Evolutionary conservation across 2,888 invertebrate genomes (phyloP).

Genomic region (Auanema sp.): DNA sequence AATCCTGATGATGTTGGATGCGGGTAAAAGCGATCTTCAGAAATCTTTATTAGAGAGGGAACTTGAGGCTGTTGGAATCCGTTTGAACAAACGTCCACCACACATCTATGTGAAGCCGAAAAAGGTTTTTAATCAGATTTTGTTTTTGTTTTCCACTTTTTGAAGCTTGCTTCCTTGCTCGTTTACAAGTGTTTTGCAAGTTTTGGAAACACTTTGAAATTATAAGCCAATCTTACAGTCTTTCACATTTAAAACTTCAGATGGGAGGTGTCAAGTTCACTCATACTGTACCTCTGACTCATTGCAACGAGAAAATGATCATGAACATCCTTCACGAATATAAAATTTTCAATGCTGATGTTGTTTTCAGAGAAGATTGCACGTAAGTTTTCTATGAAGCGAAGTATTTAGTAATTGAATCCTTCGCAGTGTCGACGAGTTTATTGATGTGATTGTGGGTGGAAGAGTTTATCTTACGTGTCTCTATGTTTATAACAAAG

Average conservation of each 20-base stretch:
- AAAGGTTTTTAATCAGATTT: conserved; percentile 28
- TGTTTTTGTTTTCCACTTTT: conserved; percentile 1
- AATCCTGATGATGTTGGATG: conserved; percentile 98
- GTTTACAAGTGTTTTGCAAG: not conserved
- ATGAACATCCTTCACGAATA: conserved; percentile 97
- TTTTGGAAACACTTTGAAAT: no score
- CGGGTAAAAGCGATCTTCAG: conserved; percentile 95
- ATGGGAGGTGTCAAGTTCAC: conserved; percentile 91
- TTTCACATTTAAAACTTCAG: no score
- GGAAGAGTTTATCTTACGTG: conserved; percentile 81
- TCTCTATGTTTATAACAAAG: conserved; percentile 96
- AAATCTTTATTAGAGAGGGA: conserved; percentile 79
- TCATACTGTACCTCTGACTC: conserved; percentile 87
- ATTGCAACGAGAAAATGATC: conserved; percentile 92
- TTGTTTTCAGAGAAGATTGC: conserved; percentile 92
- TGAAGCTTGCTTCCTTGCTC: not conserved
- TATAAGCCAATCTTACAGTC: no score
- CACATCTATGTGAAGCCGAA: conserved; percentile 95
- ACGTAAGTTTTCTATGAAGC: conserved; percentile 69
- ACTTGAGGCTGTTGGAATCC: conserved; percentile 93
- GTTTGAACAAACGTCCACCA: conserved; percentile 90
- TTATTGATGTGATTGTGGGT: conserved; percentile 86
- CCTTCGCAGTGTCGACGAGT: conserved; percentile 74
- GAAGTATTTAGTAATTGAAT: not conserved
- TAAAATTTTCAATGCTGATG: conserved; percentile 75